These are phyloP conservation scores for Ammodytes marinus DNA, from an alignment of 2,113 vertebrate genomes.

Conservation along the genomic window DNA sequence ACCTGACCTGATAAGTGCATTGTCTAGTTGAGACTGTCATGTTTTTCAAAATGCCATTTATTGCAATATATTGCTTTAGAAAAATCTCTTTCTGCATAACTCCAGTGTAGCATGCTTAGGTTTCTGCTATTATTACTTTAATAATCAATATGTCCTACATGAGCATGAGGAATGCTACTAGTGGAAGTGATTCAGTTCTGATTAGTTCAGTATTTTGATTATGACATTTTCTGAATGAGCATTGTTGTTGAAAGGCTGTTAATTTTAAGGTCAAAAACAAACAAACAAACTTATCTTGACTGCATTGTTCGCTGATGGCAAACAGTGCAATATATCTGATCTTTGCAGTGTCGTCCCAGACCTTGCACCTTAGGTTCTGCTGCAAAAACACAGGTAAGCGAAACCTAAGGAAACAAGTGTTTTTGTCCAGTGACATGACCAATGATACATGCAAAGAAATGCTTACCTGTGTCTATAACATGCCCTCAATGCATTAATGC, in stretches of 20 bases:
- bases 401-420: conserved; percentile 92
- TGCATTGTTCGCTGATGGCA: conserved; percentile 98
- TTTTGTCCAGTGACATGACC: conserved; percentile 75
- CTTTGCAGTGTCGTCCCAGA: conserved; percentile 99
- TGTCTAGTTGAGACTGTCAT: conserved; percentile 48
- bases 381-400: conserved; percentile 99
- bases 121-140: conserved; percentile 53
- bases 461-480: conserved; percentile 75
- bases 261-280: conserved; percentile 87
- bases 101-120: conserved; percentile 77
- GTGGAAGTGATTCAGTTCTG: conserved; percentile 66
- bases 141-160: conserved; percentile 51
- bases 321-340: conserved; percentile 98
- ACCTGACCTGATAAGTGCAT: conserved; percentile 66
- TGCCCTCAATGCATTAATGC: conserved; percentile 69
- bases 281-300: conserved; percentile 77
- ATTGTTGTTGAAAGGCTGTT: conserved; percentile 91
- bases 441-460: conserved; percentile 66
- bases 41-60: conserved; percentile 58
- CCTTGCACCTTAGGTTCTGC: conserved; percentile 99
- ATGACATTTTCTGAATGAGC: conserved; percentile 62
- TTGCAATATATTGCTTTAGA: conserved; percentile 53
- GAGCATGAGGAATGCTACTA: conserved; percentile 77
- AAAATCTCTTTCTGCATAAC: conserved; percentile 45
- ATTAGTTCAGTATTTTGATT: conserved; percentile 54